A percentile compares a stretch with the other conserved stretches of the same genome.
Conservation (phyloP, 1,140 invertebrate species). For the Cyclina sinensis region DNA sequence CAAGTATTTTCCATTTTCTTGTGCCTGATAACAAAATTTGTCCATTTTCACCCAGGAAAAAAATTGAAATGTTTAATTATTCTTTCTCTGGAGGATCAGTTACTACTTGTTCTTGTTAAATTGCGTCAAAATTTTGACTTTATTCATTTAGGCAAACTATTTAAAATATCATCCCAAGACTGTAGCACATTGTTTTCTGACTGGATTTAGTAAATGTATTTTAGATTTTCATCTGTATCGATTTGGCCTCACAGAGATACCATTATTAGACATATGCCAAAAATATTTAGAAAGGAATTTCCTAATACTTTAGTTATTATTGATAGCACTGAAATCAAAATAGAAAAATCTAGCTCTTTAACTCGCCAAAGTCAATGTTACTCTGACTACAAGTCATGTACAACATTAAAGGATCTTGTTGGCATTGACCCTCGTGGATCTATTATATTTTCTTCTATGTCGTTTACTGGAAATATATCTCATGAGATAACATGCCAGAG, state of each 20-base stretch:
- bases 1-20: conserved; percentile 22
- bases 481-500: background rate
- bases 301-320: conserved; percentile 56
- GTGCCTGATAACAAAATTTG: conserved; percentile 1
- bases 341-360: conserved; percentile 8
- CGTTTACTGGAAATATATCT: background rate
- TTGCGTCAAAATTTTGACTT: background rate
- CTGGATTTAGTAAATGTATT: conserved; percentile 63
- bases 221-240: conserved; percentile 6
- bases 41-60: no score
- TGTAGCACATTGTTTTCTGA: conserved; percentile 43
- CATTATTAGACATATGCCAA: conserved; percentile 57
- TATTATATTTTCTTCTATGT: conserved; percentile 38
- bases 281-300: conserved; percentile 47
- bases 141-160: conserved; percentile 13
- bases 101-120: no score
- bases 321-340: conserved; percentile 60
- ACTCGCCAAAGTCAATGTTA: conserved; percentile 35
- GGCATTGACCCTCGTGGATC: conserved; percentile 30
- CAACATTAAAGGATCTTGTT: conserved; percentile 52
- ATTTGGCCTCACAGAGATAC: conserved; percentile 43
- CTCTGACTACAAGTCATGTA: conserved; percentile 63
- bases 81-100: no score
- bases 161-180: conserved; percentile 47
- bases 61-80: no score